Evolutionary conservation across 1,140 invertebrate species (phyloP), one percentile per base, ranked within the genome.

Genomic region (Brachionus koreanus): DNA sequence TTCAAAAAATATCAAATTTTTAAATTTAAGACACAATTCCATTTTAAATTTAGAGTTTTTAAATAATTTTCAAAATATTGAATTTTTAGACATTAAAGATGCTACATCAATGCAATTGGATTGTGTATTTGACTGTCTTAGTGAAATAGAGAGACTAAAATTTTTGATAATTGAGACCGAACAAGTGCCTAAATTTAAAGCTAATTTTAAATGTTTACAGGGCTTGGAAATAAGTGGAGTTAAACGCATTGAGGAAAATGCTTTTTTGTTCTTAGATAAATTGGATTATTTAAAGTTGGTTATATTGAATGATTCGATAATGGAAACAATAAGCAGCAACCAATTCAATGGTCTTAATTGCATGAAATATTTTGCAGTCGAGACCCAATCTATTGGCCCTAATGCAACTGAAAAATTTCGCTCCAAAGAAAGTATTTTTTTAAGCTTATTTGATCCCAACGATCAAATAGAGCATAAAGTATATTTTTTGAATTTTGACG

Each of bases 1-100:
- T 65, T 33, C 63, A 39, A 69, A 69, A 69, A 23, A 69, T 39
- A 35, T 69, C 37, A 69, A 69, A 43, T 69, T 69, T 69, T 69
- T 69, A 42, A 69, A 69, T 69, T 16, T 69, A 16, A 69, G 65
- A 23, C 33, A 39, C 3, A 69, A 69, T 69, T 69, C 9, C 0
- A 19, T 69, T 39, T 9, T 9, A 16, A 2, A 69, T 39, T 69
- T 69, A 33, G 16, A 16, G 19, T 69, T 69, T 69, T 16, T 69
- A 3, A 69, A 69, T 42, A 37, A 37, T 69, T 37, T 39, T 69
- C 33, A 69, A 39, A 37, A 39, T 16, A 39, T 69, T 10, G 65
- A 69, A 69, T 69, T 69, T 39, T 69, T 69, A n/a, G 65, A 69
- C 35, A 37, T 65, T 9, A 39, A n/a, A 35, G 13, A 35, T 29